Evolutionary conservation across 1,140 invertebrate species (phyloP).

Genomic region (Cydia pomonella): DNA sequence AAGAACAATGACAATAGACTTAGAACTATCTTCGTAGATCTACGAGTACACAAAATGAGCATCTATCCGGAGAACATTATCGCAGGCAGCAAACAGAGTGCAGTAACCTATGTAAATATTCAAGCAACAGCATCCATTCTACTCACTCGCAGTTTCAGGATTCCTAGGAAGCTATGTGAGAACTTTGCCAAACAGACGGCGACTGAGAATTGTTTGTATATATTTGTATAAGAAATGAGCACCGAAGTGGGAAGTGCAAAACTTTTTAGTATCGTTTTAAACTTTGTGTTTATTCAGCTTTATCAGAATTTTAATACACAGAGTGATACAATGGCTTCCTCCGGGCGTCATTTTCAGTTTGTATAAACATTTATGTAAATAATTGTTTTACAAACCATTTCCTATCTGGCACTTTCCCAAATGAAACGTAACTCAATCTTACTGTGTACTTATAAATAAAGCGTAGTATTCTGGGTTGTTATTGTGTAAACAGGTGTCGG

Average conservation of each 20-base stretch:
- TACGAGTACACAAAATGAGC: slow-evolving; percentile 18
- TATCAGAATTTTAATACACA: slow-evolving; percentile 15
- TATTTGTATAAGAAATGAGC: slow-evolving; percentile 69
- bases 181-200: slow-evolving; percentile 56
- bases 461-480: slow-evolving; percentile 16
- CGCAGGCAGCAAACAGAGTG: slow-evolving; percentile 39
- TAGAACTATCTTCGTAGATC: slow-evolving; percentile 4
- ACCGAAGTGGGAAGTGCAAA: slow-evolving; percentile 51
- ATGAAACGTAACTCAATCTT: slow-evolving; percentile 27
- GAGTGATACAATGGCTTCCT: not conserved
- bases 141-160: slow-evolving; percentile 61
- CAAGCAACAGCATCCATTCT: slow-evolving; percentile 54
- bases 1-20: slow-evolving; percentile 2
- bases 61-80: slow-evolving; percentile 43
- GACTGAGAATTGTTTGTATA: slow-evolving; percentile 63
- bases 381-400: not conserved
- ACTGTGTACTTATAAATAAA: not conserved
- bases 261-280: slow-evolving; percentile 46
- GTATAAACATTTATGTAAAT: not conserved
- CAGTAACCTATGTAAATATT: slow-evolving; percentile 64
- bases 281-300: slow-evolving; percentile 21
- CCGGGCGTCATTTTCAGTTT: not conserved
- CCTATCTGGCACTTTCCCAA: slow-evolving; percentile 23
- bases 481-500: slow-evolving; percentile 24
- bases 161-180: slow-evolving; percentile 62